Percentiles rank a stretch among this genome's conserved stretches.
These are phyloP conservation scores for Anoplopoma fimbria DNA, from an alignment of 2,113 vertebrate genomes.

Conservation along the genomic window DNA sequence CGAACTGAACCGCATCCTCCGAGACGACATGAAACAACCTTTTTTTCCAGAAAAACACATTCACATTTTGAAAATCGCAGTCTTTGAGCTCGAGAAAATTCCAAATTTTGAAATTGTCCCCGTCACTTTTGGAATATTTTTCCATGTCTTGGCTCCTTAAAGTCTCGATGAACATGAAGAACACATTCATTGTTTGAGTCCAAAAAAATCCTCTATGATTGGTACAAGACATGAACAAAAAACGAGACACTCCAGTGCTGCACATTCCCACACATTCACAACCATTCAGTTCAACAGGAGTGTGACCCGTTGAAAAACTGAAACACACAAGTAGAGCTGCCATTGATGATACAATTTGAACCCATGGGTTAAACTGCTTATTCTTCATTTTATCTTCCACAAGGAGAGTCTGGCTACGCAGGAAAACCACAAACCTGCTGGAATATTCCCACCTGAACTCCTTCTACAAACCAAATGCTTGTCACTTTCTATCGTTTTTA, in stretches of 20 bases:
- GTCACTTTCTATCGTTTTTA: not conserved
- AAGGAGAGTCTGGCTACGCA: not conserved
- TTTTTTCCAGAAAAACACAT: conserved; percentile 61
- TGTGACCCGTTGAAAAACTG: conserved; percentile 50
- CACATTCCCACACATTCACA: conserved; percentile 64
- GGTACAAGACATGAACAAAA: conserved; percentile 23
- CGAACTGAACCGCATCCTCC: conserved; percentile 61
- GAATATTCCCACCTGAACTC: conserved; percentile 6
- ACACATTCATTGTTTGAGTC: conserved; percentile 44
- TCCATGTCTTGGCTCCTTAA: conserved; percentile 11
- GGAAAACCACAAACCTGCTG: conserved; percentile 6
- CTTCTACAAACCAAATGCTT: not conserved
- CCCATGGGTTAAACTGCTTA: conserved; percentile 41
- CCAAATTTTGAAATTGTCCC: conserved; percentile 26
- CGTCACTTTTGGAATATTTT: conserved; percentile 18
- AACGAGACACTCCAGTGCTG: conserved; percentile 26
- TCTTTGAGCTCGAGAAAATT: conserved; percentile 28
- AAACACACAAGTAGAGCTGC: conserved; percentile 78
- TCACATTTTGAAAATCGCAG: conserved; percentile 64
- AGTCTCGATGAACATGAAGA: conserved; percentile 27
- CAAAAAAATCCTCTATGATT: conserved; percentile 33
- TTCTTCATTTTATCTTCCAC: conserved; percentile 39
- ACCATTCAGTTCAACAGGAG: conserved; percentile 45
- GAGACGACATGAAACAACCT: conserved; percentile 61
- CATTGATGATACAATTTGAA: conserved; percentile 55